A percentile compares a stretch with the other conserved stretches of the same genome.
phyloP scores from a whole-genome alignment of 2,113 vertebrate species.

The Xenopus tropicalis region DNA sequence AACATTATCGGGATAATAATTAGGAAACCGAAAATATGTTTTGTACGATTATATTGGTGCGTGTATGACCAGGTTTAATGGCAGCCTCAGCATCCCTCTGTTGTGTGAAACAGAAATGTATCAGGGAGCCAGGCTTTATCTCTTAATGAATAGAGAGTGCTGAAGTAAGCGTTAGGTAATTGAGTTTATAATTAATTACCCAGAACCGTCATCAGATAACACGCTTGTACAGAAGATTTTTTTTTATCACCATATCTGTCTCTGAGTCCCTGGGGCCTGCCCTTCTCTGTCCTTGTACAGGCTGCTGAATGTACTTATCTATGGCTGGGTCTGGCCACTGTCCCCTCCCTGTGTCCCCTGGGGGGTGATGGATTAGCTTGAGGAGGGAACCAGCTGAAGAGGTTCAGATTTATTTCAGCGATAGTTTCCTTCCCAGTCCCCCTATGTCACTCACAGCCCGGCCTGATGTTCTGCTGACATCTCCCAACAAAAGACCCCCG shows the following conservation, averaged over 20 bases:
- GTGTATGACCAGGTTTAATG: too few species aligned
- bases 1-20: too few species aligned
- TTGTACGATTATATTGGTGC: too few species aligned
- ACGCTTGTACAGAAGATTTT: slow-evolving; percentile 71
- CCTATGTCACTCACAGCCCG: slow-evolving; percentile 44
- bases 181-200: slow-evolving; percentile 99
- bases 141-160: slow-evolving; percentile 91
- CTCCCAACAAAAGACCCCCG: slow-evolving; percentile 59
- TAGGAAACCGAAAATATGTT: too few species aligned
- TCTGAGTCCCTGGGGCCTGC: slow-evolving; percentile 72
- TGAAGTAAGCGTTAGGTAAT: slow-evolving; percentile 96
- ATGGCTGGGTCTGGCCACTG: slow-evolving; percentile 52
- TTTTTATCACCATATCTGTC: slow-evolving; percentile 55
- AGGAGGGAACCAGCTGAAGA: slow-evolving; percentile 62
- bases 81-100: slow-evolving; percentile 20
- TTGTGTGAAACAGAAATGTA: slow-evolving; percentile 59
- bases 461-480: slow-evolving; percentile 60
- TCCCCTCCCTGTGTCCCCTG: slow-evolving; percentile 55
- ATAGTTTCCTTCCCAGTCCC: slow-evolving; percentile 52
- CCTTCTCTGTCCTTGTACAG: slow-evolving; percentile 85
- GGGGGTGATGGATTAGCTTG: slow-evolving; percentile 82
- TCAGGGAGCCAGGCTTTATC: slow-evolving; percentile 78
- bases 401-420: slow-evolving; percentile 69
- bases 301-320: slow-evolving; percentile 78
- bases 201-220: slow-evolving; percentile 95